Percentiles rank a stretch among this genome's conserved stretches.
phyloP scores from a whole-genome alignment of 2,113 vertebrate genomes.

The Megaceryle maxima region DNA sequence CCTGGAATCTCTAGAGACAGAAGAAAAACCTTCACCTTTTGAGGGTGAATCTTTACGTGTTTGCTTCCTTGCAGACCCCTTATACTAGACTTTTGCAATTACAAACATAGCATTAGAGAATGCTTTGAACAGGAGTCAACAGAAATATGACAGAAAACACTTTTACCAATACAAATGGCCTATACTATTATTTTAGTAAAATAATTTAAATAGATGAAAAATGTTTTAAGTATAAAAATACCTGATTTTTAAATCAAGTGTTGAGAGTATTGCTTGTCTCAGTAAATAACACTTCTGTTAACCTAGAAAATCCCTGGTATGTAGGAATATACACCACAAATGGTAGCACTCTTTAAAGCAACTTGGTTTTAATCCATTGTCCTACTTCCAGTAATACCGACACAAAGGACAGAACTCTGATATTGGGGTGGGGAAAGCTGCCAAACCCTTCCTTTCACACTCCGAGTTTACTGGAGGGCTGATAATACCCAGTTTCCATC shows the following conservation, averaged over 20 bases:
- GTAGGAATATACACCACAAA: background rate
- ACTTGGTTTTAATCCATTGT: accelerated
- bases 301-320: background rate
- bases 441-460: background rate
- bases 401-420: background rate
- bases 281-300: background rate
- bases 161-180: background rate
- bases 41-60: background rate
- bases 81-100: background rate
- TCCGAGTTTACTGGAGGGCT: background rate
- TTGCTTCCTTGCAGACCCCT: background rate
- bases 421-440: accelerated
- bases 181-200: background rate
- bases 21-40: background rate
- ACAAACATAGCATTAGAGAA: background rate
- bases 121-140: background rate
- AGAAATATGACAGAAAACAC: background rate
- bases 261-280: background rate
- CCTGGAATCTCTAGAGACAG: background rate
- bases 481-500: background rate
- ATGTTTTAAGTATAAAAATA: background rate
- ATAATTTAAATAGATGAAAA: background rate
- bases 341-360: background rate
- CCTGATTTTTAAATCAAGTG: background rate
- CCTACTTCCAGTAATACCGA: background rate